Base-by-base conservation (phyloP, 2,888 invertebrate genomes). In the Heliconius aoede region DNA sequence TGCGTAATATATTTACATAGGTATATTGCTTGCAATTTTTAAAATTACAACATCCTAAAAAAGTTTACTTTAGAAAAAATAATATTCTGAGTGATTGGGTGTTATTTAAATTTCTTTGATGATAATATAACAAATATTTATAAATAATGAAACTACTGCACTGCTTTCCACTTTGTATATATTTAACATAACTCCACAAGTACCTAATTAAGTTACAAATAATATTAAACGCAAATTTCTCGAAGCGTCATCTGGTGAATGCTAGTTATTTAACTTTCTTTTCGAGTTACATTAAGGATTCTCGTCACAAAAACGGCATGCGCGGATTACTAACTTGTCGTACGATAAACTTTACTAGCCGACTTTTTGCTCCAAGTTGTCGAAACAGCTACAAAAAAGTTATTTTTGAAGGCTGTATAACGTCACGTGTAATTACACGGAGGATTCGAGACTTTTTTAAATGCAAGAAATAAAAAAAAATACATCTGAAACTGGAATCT, bases 241-340 rank as follows among this genome's bases (percentile, higher is more conserved):
- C 30, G 15, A 32, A 55, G 55, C 69, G n/a, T n/a, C n/a, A 24
- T 55, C 69, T 55, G 69, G 30, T 30, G 55, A 69, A 69, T 55
- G 32, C 30, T 32, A 62, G 68, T 67, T 74, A 77, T 77, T 71
- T 64, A 68, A 79, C 73, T 79, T 76, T 76, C 32, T 68, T 71
- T 72, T 58, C 46, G 51, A 73, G 73, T 64, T 55, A 62, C 84
- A 91, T 92, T 90, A 89, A 77, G 85, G 80, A 91, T 91, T 91
- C 91, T 84, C 86, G 86, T 86, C 91, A 90, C 89, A 87, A 80
- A 81, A 80, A 79, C 74, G 83, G 83, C 55, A 82, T 85, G 86
- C 85, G 85, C 85, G 82, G 82, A 79, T 83, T 82, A 81, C 83
- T 87, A 88, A 88, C 86, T 89, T 86, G 87, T 85, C 84, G 84